These are phyloP conservation scores for Andricus quercusramuli DNA, from an alignment of 2,888 invertebrate genomes.

Conservation along the genomic window DNA sequence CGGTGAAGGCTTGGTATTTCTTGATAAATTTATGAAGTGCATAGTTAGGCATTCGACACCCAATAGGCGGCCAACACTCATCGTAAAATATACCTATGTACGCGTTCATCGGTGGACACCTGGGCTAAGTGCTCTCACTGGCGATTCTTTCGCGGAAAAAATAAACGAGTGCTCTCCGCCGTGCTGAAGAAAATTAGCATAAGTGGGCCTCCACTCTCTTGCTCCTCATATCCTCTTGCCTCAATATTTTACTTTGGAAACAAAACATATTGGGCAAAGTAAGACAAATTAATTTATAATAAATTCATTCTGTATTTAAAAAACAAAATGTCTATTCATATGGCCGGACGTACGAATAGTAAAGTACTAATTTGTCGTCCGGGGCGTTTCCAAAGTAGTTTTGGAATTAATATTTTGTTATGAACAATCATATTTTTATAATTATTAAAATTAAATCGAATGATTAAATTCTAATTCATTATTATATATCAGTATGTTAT, in stretches of 20 bases:
- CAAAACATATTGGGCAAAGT: neutral
- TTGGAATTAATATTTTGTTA: too few species aligned
- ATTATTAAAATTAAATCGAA: too few species aligned
- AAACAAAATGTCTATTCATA: too few species aligned
- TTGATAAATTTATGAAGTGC: slow-evolving; percentile 31
- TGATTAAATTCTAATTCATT: too few species aligned
- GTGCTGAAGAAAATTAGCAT: slow-evolving; percentile 61
- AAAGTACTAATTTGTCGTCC: too few species aligned
- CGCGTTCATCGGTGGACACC: slow-evolving; percentile 59
- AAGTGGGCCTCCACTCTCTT: slow-evolving; percentile 54
- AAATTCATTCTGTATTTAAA: too few species aligned
- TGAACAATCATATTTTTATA: too few species aligned
- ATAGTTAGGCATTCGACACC: slow-evolving; percentile 31
- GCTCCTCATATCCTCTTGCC: neutral
- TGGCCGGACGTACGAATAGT: too few species aligned
- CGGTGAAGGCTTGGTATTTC: neutral
- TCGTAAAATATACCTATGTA: slow-evolving; percentile 48
- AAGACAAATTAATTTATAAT: too few species aligned
- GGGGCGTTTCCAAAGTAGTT: too few species aligned
- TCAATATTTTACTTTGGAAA: neutral
- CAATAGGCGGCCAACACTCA: slow-evolving; percentile 36
- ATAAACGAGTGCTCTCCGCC: slow-evolving; percentile 47
- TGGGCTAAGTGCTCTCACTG: slow-evolving; percentile 63
- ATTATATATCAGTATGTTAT: too few species aligned
- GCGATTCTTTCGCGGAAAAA: slow-evolving; percentile 46